Conservation (phyloP, 2,797 vertebrate species). For the Peromyscus attwateri region DNA sequence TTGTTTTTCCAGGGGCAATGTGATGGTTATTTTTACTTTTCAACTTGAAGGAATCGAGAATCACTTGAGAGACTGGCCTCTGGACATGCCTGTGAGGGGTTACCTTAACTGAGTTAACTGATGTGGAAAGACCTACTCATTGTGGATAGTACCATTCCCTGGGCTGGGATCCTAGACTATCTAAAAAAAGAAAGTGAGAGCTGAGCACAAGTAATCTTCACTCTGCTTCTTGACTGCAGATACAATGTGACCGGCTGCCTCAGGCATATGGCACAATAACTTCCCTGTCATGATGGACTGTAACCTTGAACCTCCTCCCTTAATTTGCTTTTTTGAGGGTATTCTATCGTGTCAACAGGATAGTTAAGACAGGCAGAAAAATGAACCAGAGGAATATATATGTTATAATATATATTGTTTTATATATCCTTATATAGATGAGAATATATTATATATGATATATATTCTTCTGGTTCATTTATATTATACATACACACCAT, state of each 20-base stretch:
- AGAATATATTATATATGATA: neutral
- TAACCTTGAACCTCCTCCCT: neutral
- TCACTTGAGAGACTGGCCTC: neutral
- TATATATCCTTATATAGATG: neutral
- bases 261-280: neutral
- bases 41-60: neutral
- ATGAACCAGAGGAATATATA: neutral
- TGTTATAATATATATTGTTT: neutral
- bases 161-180: neutral
- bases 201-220: neutral
- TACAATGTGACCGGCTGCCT: neutral
- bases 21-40: neutral
- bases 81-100: neutral
- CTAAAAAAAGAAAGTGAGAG: neutral
- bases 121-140: neutral
- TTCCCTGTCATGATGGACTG: neutral
- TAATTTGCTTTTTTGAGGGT: neutral
- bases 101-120: neutral
- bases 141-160: neutral
- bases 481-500: neutral
- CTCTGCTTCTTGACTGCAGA: neutral
- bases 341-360: neutral
- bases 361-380: constrained; percentile 14
- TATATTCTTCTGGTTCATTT: neutral
- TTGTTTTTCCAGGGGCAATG: constrained; percentile 13